These are phyloP conservation scores for Eremobia ochroleuca DNA, from an alignment of 2,888 invertebrate species.

Conservation along the genomic window DNA sequence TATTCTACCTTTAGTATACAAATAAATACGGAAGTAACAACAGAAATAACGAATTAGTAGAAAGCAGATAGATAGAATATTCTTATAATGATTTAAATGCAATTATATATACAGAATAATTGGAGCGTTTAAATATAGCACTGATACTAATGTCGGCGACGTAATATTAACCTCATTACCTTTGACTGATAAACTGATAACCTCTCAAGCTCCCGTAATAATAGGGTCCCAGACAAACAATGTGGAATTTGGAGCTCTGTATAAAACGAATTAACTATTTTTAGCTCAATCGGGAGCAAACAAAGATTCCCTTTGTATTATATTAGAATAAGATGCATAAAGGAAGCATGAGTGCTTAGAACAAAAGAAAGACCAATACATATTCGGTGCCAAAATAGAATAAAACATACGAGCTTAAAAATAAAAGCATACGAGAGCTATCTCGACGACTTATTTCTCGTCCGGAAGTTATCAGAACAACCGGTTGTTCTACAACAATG, in stretches of 20 bases:
- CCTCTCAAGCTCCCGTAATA: slow-evolving; percentile 11
- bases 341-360: slow-evolving; percentile 22
- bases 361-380: slow-evolving; percentile 79
- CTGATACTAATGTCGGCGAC: not conserved
- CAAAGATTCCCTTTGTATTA: not conserved
- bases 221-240: slow-evolving; percentile 1
- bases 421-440: slow-evolving; percentile 82
- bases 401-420: slow-evolving; percentile 81
- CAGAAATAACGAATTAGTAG: not conserved
- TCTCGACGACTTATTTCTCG: slow-evolving; percentile 83
- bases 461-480: slow-evolving; percentile 86
- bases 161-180: slow-evolving; percentile 12
- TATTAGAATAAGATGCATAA: slow-evolving; percentile 16
- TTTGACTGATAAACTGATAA: slow-evolving; percentile 18
- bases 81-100: not conserved
- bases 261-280: slow-evolving; percentile 34
- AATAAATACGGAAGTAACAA: no score
- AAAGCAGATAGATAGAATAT: not conserved
- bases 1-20: not conserved
- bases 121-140: not conserved
- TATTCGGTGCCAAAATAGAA: slow-evolving; percentile 78
- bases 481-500: slow-evolving; percentile 82
- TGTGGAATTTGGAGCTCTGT: not conserved
- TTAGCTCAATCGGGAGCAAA: slow-evolving; percentile 21
- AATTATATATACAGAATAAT: not conserved